Evolutionary conservation across 2,113 vertebrate genomes (phyloP).

Genomic region (Morone chrysops): DNA sequence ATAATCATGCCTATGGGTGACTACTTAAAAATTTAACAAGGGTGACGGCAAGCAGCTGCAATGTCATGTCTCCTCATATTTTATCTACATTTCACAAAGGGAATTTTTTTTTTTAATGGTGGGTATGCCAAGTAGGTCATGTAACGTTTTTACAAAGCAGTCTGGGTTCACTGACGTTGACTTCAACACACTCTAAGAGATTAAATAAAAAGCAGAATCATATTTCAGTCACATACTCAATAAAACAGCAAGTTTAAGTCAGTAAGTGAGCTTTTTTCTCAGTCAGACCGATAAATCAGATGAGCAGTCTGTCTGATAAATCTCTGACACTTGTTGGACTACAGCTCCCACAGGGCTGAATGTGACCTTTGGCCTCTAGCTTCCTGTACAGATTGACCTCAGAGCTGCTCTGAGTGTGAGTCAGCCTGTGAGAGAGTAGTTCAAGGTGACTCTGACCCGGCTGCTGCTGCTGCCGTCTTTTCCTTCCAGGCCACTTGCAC

Average conservation of each 20-base stretch:
- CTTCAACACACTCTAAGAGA: not conserved
- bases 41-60: conserved; percentile 38
- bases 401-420: conserved; percentile 23
- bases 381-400: conserved; percentile 8
- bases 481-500: conserved; percentile 50
- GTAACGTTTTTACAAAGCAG: not conserved
- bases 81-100: conserved; percentile 1
- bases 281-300: not conserved
- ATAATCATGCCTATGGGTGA: conserved; percentile 11
- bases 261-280: conserved; percentile 3
- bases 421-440: conserved; percentile 17
- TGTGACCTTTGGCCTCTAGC: conserved; percentile 30
- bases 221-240: not conserved
- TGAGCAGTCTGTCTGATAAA: not conserved
- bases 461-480: conserved; percentile 21
- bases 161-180: not conserved
- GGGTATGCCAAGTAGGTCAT: not conserved
- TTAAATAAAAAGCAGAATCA: not conserved
- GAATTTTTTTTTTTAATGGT: not conserved
- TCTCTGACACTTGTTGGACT: conserved; percentile 17
- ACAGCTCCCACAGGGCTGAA: conserved; percentile 3
- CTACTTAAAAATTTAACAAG: conserved; percentile 29
- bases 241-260: not conserved
- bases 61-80: conserved; percentile 30
- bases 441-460: conserved; percentile 42